A percentile compares a stretch with the other conserved stretches of the same genome.
Conservation (phyloP, 1,140 invertebrate species). For the Idris sp. region DNA sequence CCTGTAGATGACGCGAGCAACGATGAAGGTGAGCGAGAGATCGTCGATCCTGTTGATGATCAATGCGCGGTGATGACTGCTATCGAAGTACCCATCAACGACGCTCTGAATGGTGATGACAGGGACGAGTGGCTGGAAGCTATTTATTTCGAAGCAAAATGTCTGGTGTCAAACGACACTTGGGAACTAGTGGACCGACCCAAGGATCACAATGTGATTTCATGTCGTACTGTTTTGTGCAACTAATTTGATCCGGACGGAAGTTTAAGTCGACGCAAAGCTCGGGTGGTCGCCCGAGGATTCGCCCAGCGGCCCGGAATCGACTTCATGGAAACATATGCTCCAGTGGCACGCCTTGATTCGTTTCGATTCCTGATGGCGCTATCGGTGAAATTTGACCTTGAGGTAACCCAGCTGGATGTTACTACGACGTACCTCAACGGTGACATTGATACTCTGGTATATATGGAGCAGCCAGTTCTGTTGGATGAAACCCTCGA, state of each 20-base stretch:
- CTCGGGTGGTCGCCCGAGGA: neutral
- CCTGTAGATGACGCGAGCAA: no score
- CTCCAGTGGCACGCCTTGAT: slow-evolving; percentile 29
- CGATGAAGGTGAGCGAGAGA: no score
- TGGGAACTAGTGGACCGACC: neutral
- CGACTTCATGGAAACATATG: neutral
- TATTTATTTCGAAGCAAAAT: neutral
- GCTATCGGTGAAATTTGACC: slow-evolving; percentile 14
- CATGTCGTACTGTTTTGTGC: neutral
- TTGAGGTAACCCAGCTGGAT: slow-evolving; percentile 23
- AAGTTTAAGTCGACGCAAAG: neutral
- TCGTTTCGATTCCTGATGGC: slow-evolving; percentile 19
- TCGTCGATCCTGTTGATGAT: no score
- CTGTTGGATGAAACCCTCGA: neutral
- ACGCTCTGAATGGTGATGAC: no score
- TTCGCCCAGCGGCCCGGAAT: slow-evolving; percentile 6
- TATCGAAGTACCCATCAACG: no score
- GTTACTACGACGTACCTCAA: slow-evolving; percentile 60
- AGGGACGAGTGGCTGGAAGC: no score
- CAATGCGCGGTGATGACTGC: no score
- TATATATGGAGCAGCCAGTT: slow-evolving; percentile 63
- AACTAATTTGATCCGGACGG: neutral
- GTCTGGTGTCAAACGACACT: neutral
- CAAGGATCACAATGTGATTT: neutral
- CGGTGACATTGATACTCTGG: slow-evolving; percentile 52